Base-by-base conservation (phyloP, 2,797 vertebrate species). In the Sebastolobus alascanus region DNA sequence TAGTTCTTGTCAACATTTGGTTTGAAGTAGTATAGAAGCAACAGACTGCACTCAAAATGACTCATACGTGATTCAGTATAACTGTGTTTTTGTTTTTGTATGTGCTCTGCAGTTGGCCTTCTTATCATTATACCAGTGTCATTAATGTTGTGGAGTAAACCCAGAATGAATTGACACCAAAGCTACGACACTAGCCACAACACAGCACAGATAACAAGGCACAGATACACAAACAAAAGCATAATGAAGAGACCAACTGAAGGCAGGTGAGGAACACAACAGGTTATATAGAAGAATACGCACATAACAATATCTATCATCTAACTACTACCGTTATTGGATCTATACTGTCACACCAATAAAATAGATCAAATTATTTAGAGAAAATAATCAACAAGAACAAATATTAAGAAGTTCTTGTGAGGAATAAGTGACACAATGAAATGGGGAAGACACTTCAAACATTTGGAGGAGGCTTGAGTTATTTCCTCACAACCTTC, bases 201-300 rank as follows among this genome's bases (percentile, higher is more conserved):
- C 79, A 89, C 63, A 25, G 61, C 70, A 88, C 83, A 88, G 75
- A 82, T 87, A 84, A 90, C 82, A 88, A 84, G 78, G 79, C 86
- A 93, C 84, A 89, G 82, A 85, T 80, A 87, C 82, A 91, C 85
- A 88, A 33, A 89, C 72, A 80, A 46, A 84, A 86, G 83, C 84
- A 78, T 73, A 70, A 78, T 77, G 77, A 77, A 46, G 71, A 85
- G 63, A 80, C 38, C 35, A 43, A 80, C 83, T 56, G 50, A 65
- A 38, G 67, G 63, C 31, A 82, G 55, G 38, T 79, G 66, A 74
- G 52, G 84, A 87, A 87, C 46, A 83, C 25, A 72, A 77, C 50
- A 83, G 61, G 73, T 82, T 67, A 86, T 68, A 46, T 46, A 18
- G 16, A 69, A 43, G 16, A 69, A 80, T 37, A 50, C 1, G 22